These are phyloP conservation scores for Ophioderma brevispina DNA, from an alignment of 35 echinoderm and acorn worm species.

Conservation along the genomic window DNA sequence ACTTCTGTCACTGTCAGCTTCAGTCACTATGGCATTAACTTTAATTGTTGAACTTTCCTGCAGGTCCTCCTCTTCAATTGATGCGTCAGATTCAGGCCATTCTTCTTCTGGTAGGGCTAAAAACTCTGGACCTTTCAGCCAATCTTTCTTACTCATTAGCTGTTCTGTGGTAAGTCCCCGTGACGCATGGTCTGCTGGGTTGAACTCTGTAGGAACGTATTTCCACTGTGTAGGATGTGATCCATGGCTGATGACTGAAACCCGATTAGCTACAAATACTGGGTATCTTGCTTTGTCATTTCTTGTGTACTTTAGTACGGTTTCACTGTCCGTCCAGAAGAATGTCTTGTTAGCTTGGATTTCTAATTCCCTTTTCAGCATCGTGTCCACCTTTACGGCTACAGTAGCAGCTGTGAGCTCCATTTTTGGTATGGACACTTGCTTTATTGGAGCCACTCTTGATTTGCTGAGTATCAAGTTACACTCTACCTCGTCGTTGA, in stretches of 20 bases:
- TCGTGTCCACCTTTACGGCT: no score
- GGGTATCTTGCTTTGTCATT: slow-evolving; percentile 47
- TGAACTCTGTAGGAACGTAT: not conserved
- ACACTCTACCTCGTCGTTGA: no score
- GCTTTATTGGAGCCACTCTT: no score
- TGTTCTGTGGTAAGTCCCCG: not conserved
- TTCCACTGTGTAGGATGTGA: slow-evolving; percentile 21
- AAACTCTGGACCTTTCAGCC: slow-evolving; percentile 51
- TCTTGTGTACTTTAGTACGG: slow-evolving; percentile 48
- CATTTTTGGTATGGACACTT: no score
- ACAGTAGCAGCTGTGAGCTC: no score
- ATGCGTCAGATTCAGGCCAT: not conserved
- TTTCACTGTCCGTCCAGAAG: slow-evolving; percentile 77
- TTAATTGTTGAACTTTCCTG: not conserved
- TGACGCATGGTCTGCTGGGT: not conserved
- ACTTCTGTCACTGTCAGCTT: not conserved
- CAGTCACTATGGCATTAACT: not conserved
- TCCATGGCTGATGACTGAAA: slow-evolving; percentile 35
- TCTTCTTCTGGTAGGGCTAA: slow-evolving; percentile 21
- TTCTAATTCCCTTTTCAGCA: no score
- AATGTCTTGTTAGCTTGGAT: slow-evolving; percentile 29
- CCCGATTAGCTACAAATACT: slow-evolving; percentile 52
- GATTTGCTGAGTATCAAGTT: no score
- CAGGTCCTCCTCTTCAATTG: not conserved
- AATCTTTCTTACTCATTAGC: not conserved